Conservation (phyloP, 1,140 invertebrate genomes). For the Branchinecta lindahli region DNA sequence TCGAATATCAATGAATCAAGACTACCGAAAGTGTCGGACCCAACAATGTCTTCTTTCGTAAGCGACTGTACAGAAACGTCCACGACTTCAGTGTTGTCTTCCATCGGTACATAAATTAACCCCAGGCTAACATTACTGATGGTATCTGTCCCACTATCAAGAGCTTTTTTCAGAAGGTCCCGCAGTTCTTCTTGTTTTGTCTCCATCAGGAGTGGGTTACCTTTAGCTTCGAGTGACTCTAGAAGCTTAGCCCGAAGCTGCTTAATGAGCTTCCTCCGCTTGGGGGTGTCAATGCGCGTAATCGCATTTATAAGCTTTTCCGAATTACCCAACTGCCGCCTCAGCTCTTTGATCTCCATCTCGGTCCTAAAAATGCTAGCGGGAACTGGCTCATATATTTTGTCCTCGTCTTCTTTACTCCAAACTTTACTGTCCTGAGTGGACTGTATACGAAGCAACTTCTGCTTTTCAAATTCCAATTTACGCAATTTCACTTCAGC, state of each 20-base stretch:
- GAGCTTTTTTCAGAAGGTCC: conserved; percentile 19
- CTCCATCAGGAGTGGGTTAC: conserved; percentile 14
- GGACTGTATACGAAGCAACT: conserved; percentile 15
- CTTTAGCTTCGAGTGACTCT: conserved; percentile 17
- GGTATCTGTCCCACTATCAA: conserved; percentile 21
- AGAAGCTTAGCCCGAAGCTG: conserved; percentile 13
- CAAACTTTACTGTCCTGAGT: conserved; percentile 14
- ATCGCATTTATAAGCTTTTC: not conserved
- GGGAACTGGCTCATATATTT: conserved; percentile 18
- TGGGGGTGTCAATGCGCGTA: not conserved
- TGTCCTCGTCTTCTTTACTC: not conserved
- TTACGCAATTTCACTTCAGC: conserved; percentile 19
- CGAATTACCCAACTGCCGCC: not conserved
- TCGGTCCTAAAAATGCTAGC: conserved; percentile 2
- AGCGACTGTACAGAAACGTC: conserved; percentile 16
- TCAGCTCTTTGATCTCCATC: not conserved
- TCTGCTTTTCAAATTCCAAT: conserved; percentile 17
- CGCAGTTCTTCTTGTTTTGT: conserved; percentile 20
- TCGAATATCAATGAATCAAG: conserved; percentile 30
- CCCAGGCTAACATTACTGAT: conserved; percentile 28
- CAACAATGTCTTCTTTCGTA: conserved; percentile 23
- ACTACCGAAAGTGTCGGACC: conserved; percentile 28
- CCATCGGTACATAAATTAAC: conserved; percentile 30
- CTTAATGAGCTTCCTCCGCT: conserved; percentile 15
- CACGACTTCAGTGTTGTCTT: conserved; percentile 22